phyloP scores from a whole-genome alignment of 2,888 invertebrate genomes.

The Gerosis bhagava region DNA sequence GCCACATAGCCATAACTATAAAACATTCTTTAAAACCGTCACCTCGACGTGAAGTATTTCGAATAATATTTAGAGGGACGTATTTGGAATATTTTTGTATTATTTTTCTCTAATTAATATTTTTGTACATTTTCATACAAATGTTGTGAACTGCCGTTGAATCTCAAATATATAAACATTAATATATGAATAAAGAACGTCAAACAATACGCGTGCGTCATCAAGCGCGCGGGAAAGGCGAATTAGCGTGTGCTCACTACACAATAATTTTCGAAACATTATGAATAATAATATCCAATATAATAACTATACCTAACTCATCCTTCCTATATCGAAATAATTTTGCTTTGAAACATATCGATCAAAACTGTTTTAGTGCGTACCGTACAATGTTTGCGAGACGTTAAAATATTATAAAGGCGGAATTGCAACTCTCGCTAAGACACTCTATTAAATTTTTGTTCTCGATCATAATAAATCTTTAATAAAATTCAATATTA shows the following conservation, averaged over 20 bases:
- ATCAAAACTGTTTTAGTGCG: no score
- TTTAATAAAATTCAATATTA: no score
- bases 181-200: not conserved
- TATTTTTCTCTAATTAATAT: no score
- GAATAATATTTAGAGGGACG: no score
- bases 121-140: no score
- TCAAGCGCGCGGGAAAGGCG: constrained; percentile 55
- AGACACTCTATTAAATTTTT: constrained; percentile 4
- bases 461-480: constrained; percentile 1
- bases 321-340: constrained; percentile 2
- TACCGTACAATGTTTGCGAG: no score
- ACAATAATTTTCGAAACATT: constrained; percentile 35
- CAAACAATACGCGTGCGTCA: not conserved
- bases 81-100: no score
- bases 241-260: constrained; percentile 69
- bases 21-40: no score
- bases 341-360: constrained; percentile 9
- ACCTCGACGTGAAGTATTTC: no score
- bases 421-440: constrained; percentile 21
- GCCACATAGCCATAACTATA: no score
- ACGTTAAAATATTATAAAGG: constrained; percentile 20
- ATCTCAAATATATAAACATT: no score
- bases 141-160: no score
- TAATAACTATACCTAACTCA: constrained; percentile 21
- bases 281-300: constrained; percentile 25